These are phyloP conservation scores for Myrmophylax atrothorax DNA, from an alignment of 2,113 vertebrate species.

Conservation along the genomic window DNA sequence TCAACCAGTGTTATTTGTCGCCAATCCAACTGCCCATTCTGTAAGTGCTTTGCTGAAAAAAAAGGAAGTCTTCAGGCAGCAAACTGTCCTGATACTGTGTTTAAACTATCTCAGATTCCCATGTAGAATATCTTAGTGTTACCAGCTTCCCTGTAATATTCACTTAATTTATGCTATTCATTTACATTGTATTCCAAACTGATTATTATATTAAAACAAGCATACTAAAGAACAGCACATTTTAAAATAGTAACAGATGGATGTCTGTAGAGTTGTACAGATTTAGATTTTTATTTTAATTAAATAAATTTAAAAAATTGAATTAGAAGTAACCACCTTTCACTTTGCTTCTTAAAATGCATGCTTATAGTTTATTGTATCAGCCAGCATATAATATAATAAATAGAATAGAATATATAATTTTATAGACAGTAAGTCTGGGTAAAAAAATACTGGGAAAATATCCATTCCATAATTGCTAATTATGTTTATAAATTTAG, in stretches of 20 bases:
- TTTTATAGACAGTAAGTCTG: not conserved
- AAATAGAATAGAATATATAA: not conserved
- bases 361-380: not conserved
- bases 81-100: not conserved
- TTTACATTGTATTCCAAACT: not conserved
- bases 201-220: slow-evolving; percentile 15
- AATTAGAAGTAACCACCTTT: not conserved
- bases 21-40: not conserved
- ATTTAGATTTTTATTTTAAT: not conserved
- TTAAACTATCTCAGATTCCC: not conserved
- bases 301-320: not conserved
- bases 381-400: not conserved
- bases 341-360: not conserved
- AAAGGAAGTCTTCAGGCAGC: not conserved
- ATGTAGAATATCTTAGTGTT: not conserved
- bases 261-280: not conserved
- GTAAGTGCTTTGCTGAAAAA: not conserved
- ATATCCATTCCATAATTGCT: not conserved
- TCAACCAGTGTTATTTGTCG: not conserved
- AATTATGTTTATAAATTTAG: not conserved
- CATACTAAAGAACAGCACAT: not conserved
- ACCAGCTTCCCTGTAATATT: not conserved
- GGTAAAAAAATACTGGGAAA: not conserved
- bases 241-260: slow-evolving; percentile 33
- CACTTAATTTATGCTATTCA: slow-evolving; percentile 20